Conservation (phyloP, 2,888 invertebrate species). For the Ophonus ardosiacus region DNA sequence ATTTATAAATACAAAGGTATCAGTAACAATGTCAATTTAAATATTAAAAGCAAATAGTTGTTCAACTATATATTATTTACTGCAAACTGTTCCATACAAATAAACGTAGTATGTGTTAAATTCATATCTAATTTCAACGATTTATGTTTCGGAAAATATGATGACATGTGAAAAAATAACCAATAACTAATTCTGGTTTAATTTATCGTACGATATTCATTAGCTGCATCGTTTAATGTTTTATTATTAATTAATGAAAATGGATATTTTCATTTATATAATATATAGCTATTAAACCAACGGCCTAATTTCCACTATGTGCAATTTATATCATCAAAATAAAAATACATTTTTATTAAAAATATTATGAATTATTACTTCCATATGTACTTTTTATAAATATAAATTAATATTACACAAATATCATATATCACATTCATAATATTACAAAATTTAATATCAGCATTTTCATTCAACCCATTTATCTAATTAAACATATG, state of each 20-base stretch:
- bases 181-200: constrained; percentile 29
- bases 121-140: constrained; percentile 7
- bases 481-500: neutral
- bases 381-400: neutral
- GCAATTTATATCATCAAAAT: neutral
- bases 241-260: constrained; percentile 35
- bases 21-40: neutral
- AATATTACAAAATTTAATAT: neutral
- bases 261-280: constrained; percentile 29
- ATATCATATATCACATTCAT: neutral
- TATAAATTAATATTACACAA: neutral
- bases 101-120: neutral
- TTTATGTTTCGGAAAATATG: constrained; percentile 32
- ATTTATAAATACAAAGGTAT: neutral
- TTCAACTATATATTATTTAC: constrained; percentile 8
- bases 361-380: constrained; percentile 4
- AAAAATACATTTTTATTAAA: constrained; percentile 6
- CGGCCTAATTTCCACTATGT: neutral
- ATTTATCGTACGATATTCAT: constrained; percentile 40
- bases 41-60: constrained; percentile 37
- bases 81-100: neutral
- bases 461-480: neutral
- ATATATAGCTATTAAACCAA: constrained; percentile 2
- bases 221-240: constrained; percentile 14
- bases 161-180: constrained; percentile 15